phyloP scores from a whole-genome alignment of 2,797 vertebrate genomes.

The Channa striata region DNA sequence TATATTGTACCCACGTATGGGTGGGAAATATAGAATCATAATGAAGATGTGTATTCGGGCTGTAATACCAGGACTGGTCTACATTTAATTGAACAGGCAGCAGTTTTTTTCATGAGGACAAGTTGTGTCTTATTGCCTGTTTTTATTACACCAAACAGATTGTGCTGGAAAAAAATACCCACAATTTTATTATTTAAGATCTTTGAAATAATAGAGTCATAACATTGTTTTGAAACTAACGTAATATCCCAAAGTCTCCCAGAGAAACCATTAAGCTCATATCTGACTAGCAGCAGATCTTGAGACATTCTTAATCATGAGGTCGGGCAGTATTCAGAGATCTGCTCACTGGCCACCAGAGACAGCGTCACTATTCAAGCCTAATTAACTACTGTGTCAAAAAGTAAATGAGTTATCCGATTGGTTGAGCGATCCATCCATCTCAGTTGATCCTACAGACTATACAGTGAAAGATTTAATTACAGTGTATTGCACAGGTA shows the following conservation, averaged over 20 bases:
- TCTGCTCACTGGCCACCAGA: slow-evolving; percentile 38
- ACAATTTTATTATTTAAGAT: background rate
- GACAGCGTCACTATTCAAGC: slow-evolving; percentile 45
- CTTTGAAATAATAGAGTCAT: background rate
- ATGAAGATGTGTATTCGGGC: slow-evolving; percentile 36
- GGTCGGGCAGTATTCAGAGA: slow-evolving; percentile 37
- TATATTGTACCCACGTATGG: too few relatives aligned
- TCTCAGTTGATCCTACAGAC: slow-evolving; percentile 41
- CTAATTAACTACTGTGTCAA: slow-evolving; percentile 66
- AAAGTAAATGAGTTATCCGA: slow-evolving; percentile 65
- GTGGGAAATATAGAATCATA: slow-evolving; percentile 21
- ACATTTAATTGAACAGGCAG: slow-evolving; percentile 19
- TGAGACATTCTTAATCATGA: slow-evolving; percentile 48
- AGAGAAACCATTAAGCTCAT: slow-evolving; percentile 4
- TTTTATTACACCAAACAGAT: slow-evolving; percentile 18
- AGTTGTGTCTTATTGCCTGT: slow-evolving; percentile 26
- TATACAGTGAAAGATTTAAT: slow-evolving; percentile 33
- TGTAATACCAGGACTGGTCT: slow-evolving; percentile 31
- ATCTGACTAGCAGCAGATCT: slow-evolving; percentile 37
- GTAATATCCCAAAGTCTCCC: background rate
- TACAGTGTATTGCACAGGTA: slow-evolving; percentile 53
- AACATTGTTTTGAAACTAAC: slow-evolving; percentile 19
- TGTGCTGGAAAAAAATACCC: background rate
- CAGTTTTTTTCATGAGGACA: slow-evolving; percentile 27
- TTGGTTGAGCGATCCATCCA: slow-evolving; percentile 51